phyloP scores from a whole-genome alignment of 2,888 invertebrate genomes.

The Phanerotoma sp. region DNA sequence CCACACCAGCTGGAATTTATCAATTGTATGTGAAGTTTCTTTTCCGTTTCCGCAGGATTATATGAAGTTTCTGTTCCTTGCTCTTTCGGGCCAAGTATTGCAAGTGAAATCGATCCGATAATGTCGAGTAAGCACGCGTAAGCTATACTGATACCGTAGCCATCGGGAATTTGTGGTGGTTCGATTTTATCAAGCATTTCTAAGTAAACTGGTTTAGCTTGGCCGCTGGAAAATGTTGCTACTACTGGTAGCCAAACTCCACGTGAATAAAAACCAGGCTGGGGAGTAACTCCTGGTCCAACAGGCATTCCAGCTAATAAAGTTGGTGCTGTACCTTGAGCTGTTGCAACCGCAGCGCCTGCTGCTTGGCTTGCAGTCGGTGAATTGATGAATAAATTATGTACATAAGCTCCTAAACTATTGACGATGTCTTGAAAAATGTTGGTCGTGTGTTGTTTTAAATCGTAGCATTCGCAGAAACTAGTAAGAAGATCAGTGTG shows the following conservation, averaged over 20 bases:
- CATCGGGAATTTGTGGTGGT: conserved; percentile 91
- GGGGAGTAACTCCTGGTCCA: conserved; percentile 81
- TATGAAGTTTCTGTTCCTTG: conserved; percentile 47
- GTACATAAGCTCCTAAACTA: conserved; percentile 90
- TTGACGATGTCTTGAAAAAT: conserved; percentile 95
- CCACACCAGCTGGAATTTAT: conserved; percentile 96
- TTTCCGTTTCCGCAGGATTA: conserved; percentile 58
- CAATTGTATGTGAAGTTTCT: conserved; percentile 69
- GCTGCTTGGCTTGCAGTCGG: conserved; percentile 64
- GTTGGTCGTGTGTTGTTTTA: conserved; percentile 90
- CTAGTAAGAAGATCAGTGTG: conserved; percentile 85
- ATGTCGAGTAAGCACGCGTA: conserved; percentile 92
- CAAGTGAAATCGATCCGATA: conserved; percentile 79
- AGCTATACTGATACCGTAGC: conserved; percentile 95
- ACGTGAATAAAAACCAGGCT: conserved; percentile 89
- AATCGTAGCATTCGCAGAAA: conserved; percentile 94
- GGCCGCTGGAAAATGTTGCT: conserved; percentile 79
- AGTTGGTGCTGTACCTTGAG: conserved; percentile 66
- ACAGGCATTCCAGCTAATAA: conserved; percentile 66
- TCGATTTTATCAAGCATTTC: conserved; percentile 97
- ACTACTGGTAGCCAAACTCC: conserved; percentile 92
- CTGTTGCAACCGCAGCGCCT: conserved; percentile 55
- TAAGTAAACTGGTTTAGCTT: conserved; percentile 86
- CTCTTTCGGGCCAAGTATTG: conserved; percentile 64
- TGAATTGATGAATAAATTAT: conserved; percentile 81